Conservation (phyloP, 1,140 invertebrate genomes). For the Bombus confusus region DNA sequence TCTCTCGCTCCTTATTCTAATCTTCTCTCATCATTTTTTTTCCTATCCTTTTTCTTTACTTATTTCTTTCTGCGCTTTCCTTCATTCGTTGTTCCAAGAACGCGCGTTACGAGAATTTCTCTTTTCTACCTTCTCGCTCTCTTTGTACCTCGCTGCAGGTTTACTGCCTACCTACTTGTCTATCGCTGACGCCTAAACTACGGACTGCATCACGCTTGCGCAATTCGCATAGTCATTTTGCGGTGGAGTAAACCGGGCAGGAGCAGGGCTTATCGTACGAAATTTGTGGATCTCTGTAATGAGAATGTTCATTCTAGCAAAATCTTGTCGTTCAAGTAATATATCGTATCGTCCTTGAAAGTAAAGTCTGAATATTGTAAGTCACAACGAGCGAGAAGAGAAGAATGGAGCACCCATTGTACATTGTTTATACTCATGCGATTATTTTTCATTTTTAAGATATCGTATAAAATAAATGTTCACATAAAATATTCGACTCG, state of each 20-base stretch:
- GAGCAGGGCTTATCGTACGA: not conserved
- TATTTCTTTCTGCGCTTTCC: not conserved
- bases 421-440: not conserved
- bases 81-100: not conserved
- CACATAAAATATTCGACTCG: not conserved
- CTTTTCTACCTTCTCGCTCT: not conserved
- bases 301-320: constrained; percentile 1
- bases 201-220: not conserved
- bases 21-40: not conserved
- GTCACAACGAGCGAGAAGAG: too few species aligned
- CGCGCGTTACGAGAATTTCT: not conserved
- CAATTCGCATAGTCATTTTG: constrained; percentile 5
- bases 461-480: not conserved
- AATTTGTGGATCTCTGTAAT: not conserved
- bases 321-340: not conserved
- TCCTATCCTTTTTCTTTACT: too few species aligned
- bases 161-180: constrained; percentile 14
- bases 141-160: not conserved
- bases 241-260: not conserved
- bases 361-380: not conserved
- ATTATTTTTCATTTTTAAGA: not conserved
- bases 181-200: constrained; percentile 38
- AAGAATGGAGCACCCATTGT: not conserved
- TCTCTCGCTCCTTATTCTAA: not conserved
- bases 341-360: too few species aligned